Base-by-base conservation (phyloP, 2,113 vertebrate genomes). In the Acrocephalus arundinaceus region DNA sequence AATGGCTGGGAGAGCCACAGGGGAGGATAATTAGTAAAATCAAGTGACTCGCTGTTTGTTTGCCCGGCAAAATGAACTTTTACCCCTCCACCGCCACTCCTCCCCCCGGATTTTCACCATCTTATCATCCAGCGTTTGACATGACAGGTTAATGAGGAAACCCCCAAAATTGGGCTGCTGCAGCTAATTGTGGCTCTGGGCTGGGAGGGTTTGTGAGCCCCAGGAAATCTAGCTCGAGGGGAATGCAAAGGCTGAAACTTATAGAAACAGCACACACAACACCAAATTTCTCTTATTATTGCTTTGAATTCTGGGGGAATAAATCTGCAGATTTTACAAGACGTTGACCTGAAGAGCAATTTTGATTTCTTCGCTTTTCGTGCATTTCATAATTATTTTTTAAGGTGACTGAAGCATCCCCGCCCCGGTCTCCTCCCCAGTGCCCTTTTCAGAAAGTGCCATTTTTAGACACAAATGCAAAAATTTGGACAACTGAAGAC, bases 101-200 rank as follows among this genome's bases (percentile, higher is more conserved):
- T 57, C 71, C 90, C 95, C 61, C 49, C 27, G 17, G 15, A 2
- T 94, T 89, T 89, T 93, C 77, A 73, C 92, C 68, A 6, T 91
- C 85, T 97, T 96, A 94, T 97, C 92, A 22, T 30, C 28, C 48
- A 35, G 31, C 30, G 33, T 89, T 96, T 94, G 94, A 96, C 94
- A 87, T 97, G 98, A 98, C 96, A 93, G 98, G 98, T 97, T 98
- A 97, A 97, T 94, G 89, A 95, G 96, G 81, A 96, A 95, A 91
- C 88, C 97, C 97, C 96, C 96, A 88, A 95, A 77, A 68, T 9
- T 48, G 24, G 97, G 97, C 97, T 98, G 97, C 95, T 97, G 97
- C 95, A 74, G 92, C 97, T 98, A 98, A 98, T 98, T 97, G 98
- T 96, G 97, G 97, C 96, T 98, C 51, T 18, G 65, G 39, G 78